Evolutionary conservation across 2,888 invertebrate genomes (phyloP).

Genomic region (Pycnomerus fuliginosus): DNA sequence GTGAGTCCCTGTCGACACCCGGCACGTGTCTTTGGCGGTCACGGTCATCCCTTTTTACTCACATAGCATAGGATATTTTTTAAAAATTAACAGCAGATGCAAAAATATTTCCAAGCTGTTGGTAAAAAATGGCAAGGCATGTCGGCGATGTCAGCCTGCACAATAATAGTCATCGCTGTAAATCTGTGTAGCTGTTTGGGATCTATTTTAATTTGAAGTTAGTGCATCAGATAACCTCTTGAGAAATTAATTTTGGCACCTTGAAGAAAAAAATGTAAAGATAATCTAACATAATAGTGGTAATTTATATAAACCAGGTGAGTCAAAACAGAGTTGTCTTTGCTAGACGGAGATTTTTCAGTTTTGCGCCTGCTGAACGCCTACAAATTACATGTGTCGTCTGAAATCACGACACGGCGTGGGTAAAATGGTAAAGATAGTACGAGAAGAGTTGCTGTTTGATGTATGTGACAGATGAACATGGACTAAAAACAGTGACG

Average conservation of each 20-base stretch:
- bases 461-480: conserved; percentile 36
- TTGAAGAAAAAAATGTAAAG: conserved; percentile 27
- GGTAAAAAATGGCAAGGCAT: too few species aligned
- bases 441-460: conserved; percentile 30
- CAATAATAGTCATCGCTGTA: too few species aligned
- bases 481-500: conserved; percentile 35
- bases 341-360: conserved; percentile 20
- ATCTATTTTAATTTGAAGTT: conserved; percentile 17
- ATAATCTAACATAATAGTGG: conserved; percentile 35
- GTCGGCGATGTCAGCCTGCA: too few species aligned
- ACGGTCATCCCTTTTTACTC: conserved; percentile 8
- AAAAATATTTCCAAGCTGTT: too few species aligned
- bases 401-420: conserved; percentile 16
- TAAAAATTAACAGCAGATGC: too few species aligned
- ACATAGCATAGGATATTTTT: too few species aligned
- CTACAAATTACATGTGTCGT: conserved; percentile 31
- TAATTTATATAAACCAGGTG: conserved; percentile 37
- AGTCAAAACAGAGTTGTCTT: conserved; percentile 30
- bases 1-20: conserved; percentile 13
- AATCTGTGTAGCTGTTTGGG: too few species aligned
- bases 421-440: conserved; percentile 18
- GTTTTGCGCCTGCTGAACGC: conserved; percentile 14
- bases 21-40: conserved; percentile 14
- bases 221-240: conserved; percentile 32
- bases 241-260: conserved; percentile 30